Percentiles rank a stretch among this genome's conserved stretches.
Evolutionary conservation across 2,797 vertebrate species (phyloP).

Genomic region (Setipinna tenuifilis): DNA sequence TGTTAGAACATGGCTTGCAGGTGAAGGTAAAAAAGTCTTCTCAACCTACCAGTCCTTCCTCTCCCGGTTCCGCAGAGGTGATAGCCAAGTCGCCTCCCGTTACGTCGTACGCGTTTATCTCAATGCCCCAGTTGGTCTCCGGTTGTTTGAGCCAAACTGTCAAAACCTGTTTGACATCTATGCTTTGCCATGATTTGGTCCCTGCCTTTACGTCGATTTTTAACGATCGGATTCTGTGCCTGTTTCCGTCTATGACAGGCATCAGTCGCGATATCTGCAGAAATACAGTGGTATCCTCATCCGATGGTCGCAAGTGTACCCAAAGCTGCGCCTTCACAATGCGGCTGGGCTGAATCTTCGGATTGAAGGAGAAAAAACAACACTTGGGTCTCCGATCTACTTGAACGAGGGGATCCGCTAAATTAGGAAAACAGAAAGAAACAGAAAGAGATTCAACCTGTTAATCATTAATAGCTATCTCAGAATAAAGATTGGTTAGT

Average conservation of each 20-base stretch:
- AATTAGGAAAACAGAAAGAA: conserved; percentile 48
- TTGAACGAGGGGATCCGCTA: conserved; percentile 87
- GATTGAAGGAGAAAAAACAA: conserved; percentile 94
- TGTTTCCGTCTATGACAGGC: conserved; percentile 86
- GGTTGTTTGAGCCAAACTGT: conserved; percentile 96
- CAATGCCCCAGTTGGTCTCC: conserved; percentile 97
- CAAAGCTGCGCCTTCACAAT: conserved; percentile 93
- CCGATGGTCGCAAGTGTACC: conserved; percentile 89
- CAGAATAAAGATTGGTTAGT: not conserved
- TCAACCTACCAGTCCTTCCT: conserved; percentile 93
- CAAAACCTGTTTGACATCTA: conserved; percentile 96
- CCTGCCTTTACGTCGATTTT: conserved; percentile 94
- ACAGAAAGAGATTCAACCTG: not conserved
- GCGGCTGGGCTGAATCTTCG: conserved; percentile 90
- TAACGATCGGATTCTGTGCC: conserved; percentile 92
- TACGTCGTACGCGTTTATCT: conserved; percentile 94
- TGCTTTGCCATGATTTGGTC: conserved; percentile 93
- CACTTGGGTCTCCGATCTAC: conserved; percentile 89
- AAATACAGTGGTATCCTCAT: conserved; percentile 89
- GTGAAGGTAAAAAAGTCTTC: not conserved
- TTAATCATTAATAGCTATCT: not conserved
- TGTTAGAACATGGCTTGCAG: not conserved
- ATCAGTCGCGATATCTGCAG: conserved; percentile 95
- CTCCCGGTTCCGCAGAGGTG: conserved; percentile 86
- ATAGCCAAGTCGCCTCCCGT: conserved; percentile 89